Percentiles rank a stretch among this genome's conserved stretches.
These are phyloP conservation scores for Pristionchus exspectatus DNA, from an alignment of 2,888 invertebrate species.

Conservation along the genomic window DNA sequence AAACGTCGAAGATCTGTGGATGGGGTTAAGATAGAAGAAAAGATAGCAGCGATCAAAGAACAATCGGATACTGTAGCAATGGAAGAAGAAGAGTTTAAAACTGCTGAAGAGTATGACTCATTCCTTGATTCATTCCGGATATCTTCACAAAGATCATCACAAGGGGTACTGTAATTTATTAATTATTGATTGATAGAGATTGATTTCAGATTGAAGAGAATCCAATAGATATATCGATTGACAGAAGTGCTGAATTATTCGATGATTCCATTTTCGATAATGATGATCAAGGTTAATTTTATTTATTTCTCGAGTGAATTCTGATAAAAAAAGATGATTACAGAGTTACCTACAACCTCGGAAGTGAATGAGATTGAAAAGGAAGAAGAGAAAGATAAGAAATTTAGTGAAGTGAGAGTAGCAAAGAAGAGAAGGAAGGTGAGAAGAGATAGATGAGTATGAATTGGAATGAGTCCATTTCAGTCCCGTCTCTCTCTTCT, in stretches of 20 bases:
- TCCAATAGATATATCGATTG: conserved; percentile 15
- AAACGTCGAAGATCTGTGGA: background rate
- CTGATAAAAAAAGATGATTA: background rate
- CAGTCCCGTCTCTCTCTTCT: conserved; percentile 38
- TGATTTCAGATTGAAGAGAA: background rate
- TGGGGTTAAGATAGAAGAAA: conserved; percentile 13
- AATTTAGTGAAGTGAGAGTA: background rate
- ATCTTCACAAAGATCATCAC: background rate
- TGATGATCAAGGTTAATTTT: background rate
- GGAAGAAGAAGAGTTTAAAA: background rate
- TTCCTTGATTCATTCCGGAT: conserved; percentile 19
- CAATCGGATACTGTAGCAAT: background rate
- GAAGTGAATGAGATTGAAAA: background rate
- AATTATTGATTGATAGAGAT: background rate
- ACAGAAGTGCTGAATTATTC: conserved; percentile 38
- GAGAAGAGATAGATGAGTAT: background rate
- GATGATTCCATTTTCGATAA: conserved; percentile 37
- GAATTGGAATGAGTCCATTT: background rate
- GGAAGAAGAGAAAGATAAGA: background rate
- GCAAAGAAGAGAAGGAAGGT: conserved; percentile 42
- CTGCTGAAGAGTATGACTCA: conserved; percentile 33
- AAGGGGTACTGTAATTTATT: background rate
- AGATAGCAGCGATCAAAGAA: conserved; percentile 11
- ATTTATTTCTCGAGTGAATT: background rate
- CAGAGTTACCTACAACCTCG: background rate